Conservation (phyloP, 1,140 invertebrate genomes). For the Trachymyrmex septentrionalis region DNA sequence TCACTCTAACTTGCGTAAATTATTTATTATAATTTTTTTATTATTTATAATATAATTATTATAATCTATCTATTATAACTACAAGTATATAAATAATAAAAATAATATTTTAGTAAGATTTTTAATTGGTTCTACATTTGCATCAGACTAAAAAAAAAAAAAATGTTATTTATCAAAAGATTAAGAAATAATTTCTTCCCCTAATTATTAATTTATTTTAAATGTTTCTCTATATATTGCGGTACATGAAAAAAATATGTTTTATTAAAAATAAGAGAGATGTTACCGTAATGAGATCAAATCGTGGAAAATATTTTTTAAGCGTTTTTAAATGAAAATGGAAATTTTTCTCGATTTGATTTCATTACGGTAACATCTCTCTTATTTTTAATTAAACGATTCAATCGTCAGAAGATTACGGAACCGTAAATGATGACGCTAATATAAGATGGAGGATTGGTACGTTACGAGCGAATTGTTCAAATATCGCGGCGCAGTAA, state of each 20-base stretch:
- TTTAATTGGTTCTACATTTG: background rate
- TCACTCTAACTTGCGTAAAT: too few species aligned
- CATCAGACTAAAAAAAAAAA: background rate
- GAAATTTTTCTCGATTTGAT: background rate
- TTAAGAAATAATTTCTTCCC: background rate
- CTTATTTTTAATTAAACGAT: background rate
- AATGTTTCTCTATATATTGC: background rate
- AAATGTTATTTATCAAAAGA: background rate
- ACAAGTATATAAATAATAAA: too few species aligned
- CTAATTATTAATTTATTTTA: background rate
- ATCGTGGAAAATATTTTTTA: background rate
- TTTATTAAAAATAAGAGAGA: background rate
- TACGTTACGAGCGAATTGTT: constrained; percentile 19
- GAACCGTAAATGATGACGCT: background rate
- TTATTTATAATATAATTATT: too few species aligned
- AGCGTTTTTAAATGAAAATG: background rate
- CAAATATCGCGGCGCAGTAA: constrained; percentile 11
- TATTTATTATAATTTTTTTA: background rate
- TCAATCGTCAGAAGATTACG: background rate
- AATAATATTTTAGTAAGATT: background rate
- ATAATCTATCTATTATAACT: background rate
- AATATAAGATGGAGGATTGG: background rate
- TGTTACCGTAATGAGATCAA: background rate
- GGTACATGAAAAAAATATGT: background rate
- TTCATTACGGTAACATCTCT: background rate